These are phyloP conservation scores for Diphyllodes magnificus DNA, from an alignment of 2,113 vertebrate genomes.

Conservation along the genomic window DNA sequence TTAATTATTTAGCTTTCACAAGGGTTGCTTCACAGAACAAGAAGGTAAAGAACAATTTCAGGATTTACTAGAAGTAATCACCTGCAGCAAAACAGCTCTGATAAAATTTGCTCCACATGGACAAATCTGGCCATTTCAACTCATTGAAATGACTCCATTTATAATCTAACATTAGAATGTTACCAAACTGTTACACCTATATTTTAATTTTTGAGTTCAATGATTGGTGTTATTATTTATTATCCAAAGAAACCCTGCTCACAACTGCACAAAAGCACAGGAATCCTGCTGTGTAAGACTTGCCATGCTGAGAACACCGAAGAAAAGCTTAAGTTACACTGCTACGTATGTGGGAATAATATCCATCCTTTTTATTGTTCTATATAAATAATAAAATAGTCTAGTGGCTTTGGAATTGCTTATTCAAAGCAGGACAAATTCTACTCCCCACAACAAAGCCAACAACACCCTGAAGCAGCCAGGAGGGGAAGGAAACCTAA, in stretches of 20 bases:
- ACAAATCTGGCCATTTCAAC: background rate
- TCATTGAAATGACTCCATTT: background rate
- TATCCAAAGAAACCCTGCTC: background rate
- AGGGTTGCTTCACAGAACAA: background rate
- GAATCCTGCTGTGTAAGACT: background rate
- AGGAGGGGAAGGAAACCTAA: background rate
- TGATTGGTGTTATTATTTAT: background rate
- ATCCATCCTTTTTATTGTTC: background rate
- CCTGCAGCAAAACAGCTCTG: background rate
- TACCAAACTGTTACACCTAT: background rate
- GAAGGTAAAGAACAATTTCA: background rate
- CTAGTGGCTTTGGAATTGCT: background rate
- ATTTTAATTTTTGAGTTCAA: background rate
- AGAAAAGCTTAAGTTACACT: background rate
- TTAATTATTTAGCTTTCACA: background rate
- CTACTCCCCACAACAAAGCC: background rate
- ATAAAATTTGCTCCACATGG: background rate
- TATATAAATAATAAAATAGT: background rate
- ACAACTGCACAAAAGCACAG: background rate
- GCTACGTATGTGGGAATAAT: background rate
- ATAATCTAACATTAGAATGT: background rate
- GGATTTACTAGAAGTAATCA: background rate
- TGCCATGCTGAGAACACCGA: background rate
- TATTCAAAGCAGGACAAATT: background rate
- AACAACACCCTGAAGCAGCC: background rate